Base-by-base conservation (phyloP, 2,113 vertebrate species). In the Elephas maximus region DNA sequence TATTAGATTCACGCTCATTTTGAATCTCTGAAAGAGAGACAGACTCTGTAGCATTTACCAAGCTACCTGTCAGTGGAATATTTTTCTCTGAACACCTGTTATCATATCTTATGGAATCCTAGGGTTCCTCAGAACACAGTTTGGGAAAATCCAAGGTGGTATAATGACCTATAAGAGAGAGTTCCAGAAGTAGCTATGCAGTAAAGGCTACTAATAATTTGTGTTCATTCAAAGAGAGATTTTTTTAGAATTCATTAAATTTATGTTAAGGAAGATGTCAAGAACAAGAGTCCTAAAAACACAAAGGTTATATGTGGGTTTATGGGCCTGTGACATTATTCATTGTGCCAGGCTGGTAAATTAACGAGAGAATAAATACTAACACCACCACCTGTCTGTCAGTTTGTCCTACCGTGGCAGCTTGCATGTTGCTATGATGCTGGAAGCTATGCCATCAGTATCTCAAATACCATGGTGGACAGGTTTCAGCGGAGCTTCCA, bases 211-310 rank as follows among this genome's bases (percentile, higher is more conserved):
- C 23, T 63, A 51, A 94, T 81, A 26, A 76, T 86, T 51, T 67
- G 28, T 94, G 81, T 71, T 44, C 30, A 53, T 48, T 81, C 26
- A 81, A 94, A 87, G 7, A 63, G 26, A 62, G 14, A 45, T 23
- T 90, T 91, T 91, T 94, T 71, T 57, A 87, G 23, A 93, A 77
- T 73, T 87, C 82, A 14, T 92, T 92, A 74, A 30, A 92, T 60
- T 73, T 23, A 62, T 67, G 26, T 62, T 84, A 92, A 80, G 11
- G 5, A 74, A 78, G 41, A 37, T n/a, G 69, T 30, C 9, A 91
- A 85, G 44, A 77, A 80, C 44, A 88, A 93, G 78, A 45, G 48
- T 44, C 48, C 41, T 84, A 78, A 94, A 88, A 37, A 24, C 44
- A 79, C 24, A 86, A 92, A 44, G 69, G 15, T 18, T 76, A 4